These are phyloP conservation scores for Synergus laeviventris DNA, from an alignment of 2,888 invertebrate species.

Conservation along the genomic window DNA sequence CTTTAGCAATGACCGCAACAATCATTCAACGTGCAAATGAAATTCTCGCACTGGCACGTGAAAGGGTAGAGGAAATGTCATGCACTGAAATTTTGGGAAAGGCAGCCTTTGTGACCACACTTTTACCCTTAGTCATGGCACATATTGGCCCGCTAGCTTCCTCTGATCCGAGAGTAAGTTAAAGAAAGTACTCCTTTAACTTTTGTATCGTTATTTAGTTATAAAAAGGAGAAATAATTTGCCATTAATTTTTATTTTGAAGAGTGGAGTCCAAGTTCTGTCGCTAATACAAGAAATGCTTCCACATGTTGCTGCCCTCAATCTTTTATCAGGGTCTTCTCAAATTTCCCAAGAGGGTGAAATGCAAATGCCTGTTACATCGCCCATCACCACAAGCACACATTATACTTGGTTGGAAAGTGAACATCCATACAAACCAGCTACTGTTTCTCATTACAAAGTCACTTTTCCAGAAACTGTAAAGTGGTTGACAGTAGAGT, in stretches of 20 bases:
- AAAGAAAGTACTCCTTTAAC: neutral
- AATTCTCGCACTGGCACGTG: conserved; percentile 86
- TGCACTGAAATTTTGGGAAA: conserved; percentile 79
- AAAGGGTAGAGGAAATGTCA: conserved; percentile 81
- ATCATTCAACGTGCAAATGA: conserved; percentile 88
- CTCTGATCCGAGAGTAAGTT: conserved; percentile 87
- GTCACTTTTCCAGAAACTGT: conserved; percentile 93
- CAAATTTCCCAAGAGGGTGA: conserved; percentile 75
- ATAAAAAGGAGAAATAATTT: conserved; percentile 34
- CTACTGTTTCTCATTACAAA: conserved; percentile 90
- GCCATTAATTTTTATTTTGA: conserved; percentile 61
- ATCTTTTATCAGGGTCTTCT: conserved; percentile 80
- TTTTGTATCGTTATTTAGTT: conserved; percentile 9
- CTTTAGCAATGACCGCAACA: conserved; percentile 86
- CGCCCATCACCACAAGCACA: conserved; percentile 81
- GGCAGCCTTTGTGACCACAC: conserved; percentile 83
- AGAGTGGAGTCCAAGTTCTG: conserved; percentile 91
- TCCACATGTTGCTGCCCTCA: conserved; percentile 92
- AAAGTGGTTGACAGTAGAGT: conserved; percentile 95
- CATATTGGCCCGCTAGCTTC: conserved; percentile 89
- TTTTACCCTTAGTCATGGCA: conserved; percentile 90
- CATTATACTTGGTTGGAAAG: conserved; percentile 96
- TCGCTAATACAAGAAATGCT: conserved; percentile 91
- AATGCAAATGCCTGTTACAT: conserved; percentile 62
- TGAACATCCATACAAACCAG: conserved; percentile 96